Evolutionary conservation across 2,797 vertebrate species (phyloP), one percentile per base, ranked within the genome.

Genomic region (Lagorchestes hirsutus): DNA sequence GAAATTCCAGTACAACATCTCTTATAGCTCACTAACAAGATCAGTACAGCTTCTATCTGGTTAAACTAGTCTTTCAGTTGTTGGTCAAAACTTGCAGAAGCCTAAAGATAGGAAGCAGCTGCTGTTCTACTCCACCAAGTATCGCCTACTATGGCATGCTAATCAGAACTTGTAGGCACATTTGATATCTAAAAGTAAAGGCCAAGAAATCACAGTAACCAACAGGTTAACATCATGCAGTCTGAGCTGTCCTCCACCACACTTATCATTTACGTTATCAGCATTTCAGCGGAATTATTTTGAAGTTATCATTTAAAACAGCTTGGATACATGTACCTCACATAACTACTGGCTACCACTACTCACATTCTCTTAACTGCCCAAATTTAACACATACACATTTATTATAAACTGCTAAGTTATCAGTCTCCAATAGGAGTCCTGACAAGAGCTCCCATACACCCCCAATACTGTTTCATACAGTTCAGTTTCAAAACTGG

Each of bases 1-100:
- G 98, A 98, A 98, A 99, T 97, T 98, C 98, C 98, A 98, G 98
- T 16, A 98, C 98, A 98, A 0, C 98, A 98, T 97, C 98, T 98
- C 98, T 98, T 98, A 98, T 98, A 98, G 98, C 98, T 98, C 96
- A 97, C 98, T 98, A 98, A 97, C 98, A 98, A 97, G 97, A 97
- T 98, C 98, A 96, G 93, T 58, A 98, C 97, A 93, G 24, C 96
- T 97, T 98, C 98, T 98, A 98, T 97, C 94, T 96, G 96, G 97
- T 98, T 91, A 98, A 97, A 95, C 96, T 96, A 97, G 0, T 6
- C 56, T 6, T 95, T 93, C 12, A 5, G 95, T 90, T 91, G 96
- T 96, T 95, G 97, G 98, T 97, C 95, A 62, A 97, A 82, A 57
- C 6, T 82, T 98, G 98, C 97, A 96, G 97, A 98, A 97, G 98